Evolutionary conservation across 30 jellyfish, hydroid and myxozoan genomes (phyloP), one percentile per base, ranked within the genome.

Genomic region (Morbakka virulenta): DNA sequence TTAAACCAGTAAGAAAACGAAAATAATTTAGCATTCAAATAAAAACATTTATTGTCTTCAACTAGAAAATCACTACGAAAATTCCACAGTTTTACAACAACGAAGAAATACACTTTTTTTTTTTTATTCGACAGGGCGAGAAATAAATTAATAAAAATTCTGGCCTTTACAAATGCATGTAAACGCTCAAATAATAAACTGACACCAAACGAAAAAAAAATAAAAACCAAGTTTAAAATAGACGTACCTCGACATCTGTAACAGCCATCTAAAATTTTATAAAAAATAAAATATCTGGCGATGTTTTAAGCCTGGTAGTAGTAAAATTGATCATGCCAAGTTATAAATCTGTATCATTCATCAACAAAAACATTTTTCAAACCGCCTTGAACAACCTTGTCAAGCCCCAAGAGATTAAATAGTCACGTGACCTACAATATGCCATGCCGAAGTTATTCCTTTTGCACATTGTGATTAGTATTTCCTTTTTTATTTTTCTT

Each of bases 361-460:
- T 34, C 85, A 69, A 49, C 84, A 68, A 71, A 64, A 32, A 64
- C 61, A 41, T 41, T 41, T 78, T 68, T 17, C 92, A 67, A 80
- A 80, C 92, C 85, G 85, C 51, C 61, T 79, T 57, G 78, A 57
- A 51, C 77, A 52, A 53, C 48, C 74, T 31, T 62, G 83, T 61
- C 92, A 61, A 41, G 57, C 57, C 49, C 71, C 80, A 32, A n/a
- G 50, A 36, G 92, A 79, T 80, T 69, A 80, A 32, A n/a, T 69
- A n/a, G 76, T 80, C 92, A 80, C 92, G 92, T 80, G 92, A 80
- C 72, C 76, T 36, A 64, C 9, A 41, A 6, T 41, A 41, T 6
- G 17, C 57, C 57, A 9, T 41, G 57, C 57, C 13, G 57, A 17
- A 41, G 17, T 41, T 41, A 41, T 41, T 41, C 17, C 57, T 6